These are phyloP conservation scores for Caloenas nicobarica DNA, from an alignment of 2,113 vertebrate genomes.

Conservation along the genomic window DNA sequence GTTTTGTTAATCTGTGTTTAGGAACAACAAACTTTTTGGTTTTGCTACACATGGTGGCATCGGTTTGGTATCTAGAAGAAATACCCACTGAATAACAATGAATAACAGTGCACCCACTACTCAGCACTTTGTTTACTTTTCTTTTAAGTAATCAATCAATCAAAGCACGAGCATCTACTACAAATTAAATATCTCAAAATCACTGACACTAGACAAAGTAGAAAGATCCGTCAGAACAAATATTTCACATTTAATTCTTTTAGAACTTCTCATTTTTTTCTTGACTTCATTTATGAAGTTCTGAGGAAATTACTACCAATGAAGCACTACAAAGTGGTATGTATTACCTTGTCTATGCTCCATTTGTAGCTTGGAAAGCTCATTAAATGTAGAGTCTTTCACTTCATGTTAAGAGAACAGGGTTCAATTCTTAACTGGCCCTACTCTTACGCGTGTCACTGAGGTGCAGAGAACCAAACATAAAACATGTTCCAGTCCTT, in stretches of 20 bases:
- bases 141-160: neutral
- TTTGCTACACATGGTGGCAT: neutral
- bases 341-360: neutral
- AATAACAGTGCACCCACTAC: neutral
- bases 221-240: neutral
- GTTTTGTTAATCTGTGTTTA: neutral
- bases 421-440: neutral
- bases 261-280: neutral
- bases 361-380: neutral
- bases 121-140: neutral
- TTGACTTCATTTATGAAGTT: neutral
- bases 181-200: neutral
- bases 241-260: neutral
- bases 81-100: neutral
- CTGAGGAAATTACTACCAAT: neutral
- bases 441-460: neutral
- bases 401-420: neutral
- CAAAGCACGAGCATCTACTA: neutral
- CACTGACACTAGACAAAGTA: neutral
- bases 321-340: neutral
- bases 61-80: neutral
- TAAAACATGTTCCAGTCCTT: neutral
- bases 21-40: neutral
- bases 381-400: neutral
- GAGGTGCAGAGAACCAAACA: neutral